A percentile compares a stretch with the other conserved stretches of the same genome.
phyloP scores from a whole-genome alignment of 2,888 invertebrate species.

The Agrochola macilenta region DNA sequence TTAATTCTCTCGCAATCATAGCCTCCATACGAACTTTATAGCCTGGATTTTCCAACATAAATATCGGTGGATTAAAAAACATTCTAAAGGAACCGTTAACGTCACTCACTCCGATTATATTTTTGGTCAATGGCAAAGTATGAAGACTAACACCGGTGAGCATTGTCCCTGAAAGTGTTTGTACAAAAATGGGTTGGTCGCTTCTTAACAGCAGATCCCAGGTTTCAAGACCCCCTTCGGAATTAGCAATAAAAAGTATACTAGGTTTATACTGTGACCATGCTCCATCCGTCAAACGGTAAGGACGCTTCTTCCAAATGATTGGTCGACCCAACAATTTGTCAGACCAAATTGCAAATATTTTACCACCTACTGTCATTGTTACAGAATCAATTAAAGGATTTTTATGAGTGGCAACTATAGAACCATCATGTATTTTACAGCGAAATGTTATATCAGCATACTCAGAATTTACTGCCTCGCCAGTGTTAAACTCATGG shows the following conservation, averaged over 20 bases:
- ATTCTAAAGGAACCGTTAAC: slow-evolving; percentile 92
- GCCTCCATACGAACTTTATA: slow-evolving; percentile 84
- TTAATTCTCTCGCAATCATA: slow-evolving; percentile 89
- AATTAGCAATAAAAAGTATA: slow-evolving; percentile 92
- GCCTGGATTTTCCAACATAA: slow-evolving; percentile 84
- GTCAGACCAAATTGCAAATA: slow-evolving; percentile 94
- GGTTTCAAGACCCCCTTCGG: slow-evolving; percentile 94
- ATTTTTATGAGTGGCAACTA: slow-evolving; percentile 91
- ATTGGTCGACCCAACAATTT: slow-evolving; percentile 91
- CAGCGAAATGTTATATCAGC: slow-evolving; percentile 84
- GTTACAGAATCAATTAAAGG: slow-evolving; percentile 91
- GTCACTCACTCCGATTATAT: slow-evolving; percentile 93
- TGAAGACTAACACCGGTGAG: slow-evolving; percentile 92
- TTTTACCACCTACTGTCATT: slow-evolving; percentile 93
- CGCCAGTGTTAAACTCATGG: slow-evolving; percentile 92
- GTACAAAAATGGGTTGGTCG: slow-evolving; percentile 92
- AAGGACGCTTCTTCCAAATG: slow-evolving; percentile 92
- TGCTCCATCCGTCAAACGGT: slow-evolving; percentile 91
- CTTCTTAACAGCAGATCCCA: slow-evolving; percentile 95
- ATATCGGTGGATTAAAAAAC: slow-evolving; percentile 90
- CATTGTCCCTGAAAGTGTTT: slow-evolving; percentile 92
- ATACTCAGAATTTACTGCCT: slow-evolving; percentile 91
- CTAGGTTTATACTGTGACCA: slow-evolving; percentile 95
- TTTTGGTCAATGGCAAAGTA: slow-evolving; percentile 89
- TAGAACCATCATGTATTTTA: slow-evolving; percentile 93